These are phyloP conservation scores for Tipula unca DNA, from an alignment of 2,888 invertebrate species.

Conservation along the genomic window DNA sequence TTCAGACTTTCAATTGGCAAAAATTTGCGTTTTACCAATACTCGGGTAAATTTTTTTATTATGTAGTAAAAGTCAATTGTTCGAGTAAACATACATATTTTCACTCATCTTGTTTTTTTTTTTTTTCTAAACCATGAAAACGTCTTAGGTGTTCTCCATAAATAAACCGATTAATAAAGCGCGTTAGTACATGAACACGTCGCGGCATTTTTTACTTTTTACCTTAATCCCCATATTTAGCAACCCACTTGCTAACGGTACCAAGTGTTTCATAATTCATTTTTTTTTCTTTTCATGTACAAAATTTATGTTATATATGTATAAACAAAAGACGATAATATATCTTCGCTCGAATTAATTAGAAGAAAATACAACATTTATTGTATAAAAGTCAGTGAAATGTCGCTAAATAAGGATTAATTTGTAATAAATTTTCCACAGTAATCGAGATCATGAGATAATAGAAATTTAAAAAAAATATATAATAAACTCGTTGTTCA, in stretches of 20 bases:
- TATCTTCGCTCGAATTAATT: neutral
- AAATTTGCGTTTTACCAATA: no score
- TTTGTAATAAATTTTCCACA: neutral
- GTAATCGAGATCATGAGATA: slow-evolving; percentile 14
- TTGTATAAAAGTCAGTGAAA: neutral
- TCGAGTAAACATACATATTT: no score
- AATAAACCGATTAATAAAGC: neutral
- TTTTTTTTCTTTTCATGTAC: neutral
- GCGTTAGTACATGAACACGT: neutral
- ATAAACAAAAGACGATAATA: neutral
- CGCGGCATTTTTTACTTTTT: neutral
- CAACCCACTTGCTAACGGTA: neutral
- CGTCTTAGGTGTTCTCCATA: neutral
- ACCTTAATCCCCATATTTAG: neutral
- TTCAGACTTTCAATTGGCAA: no score
- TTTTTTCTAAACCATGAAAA: neutral
- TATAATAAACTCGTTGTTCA: neutral
- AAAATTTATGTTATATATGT: neutral
- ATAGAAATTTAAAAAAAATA: neutral
- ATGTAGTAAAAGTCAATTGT: no score
- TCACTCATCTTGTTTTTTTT: no score
- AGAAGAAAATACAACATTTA: neutral
- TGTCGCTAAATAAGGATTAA: neutral
- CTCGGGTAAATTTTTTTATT: no score
- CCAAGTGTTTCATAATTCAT: neutral